Conservation (phyloP, 1,140 invertebrate genomes). For the Bombus fervidus region DNA sequence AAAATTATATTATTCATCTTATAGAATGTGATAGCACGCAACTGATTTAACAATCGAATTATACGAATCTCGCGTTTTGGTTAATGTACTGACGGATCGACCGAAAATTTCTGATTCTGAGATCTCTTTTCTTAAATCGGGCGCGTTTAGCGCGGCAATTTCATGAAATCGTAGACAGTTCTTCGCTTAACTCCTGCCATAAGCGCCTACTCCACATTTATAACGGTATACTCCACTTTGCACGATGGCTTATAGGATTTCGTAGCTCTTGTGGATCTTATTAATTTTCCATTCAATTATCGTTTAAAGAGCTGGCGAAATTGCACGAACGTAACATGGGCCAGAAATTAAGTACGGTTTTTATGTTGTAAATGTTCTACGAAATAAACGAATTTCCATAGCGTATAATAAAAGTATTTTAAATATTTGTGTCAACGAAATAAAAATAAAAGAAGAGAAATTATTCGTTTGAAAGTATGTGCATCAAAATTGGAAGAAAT, state of each 20-base stretch:
- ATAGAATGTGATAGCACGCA: too few relatives aligned
- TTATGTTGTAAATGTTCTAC: neutral
- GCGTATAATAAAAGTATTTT: neutral
- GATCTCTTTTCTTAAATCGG: neutral
- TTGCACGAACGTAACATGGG: conserved; percentile 45
- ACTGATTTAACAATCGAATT: neutral
- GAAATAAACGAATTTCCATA: neutral
- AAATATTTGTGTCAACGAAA: neutral
- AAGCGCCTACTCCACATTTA: conserved; percentile 25
- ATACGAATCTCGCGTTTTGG: neutral
- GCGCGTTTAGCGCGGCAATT: conserved; percentile 21
- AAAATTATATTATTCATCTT: too few relatives aligned
- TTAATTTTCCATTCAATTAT: conserved; percentile 80
- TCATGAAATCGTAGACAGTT: conserved; percentile 27
- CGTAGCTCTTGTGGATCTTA: conserved; percentile 70
- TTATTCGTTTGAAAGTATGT: neutral
- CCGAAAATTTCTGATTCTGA: neutral
- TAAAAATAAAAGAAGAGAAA: neutral
- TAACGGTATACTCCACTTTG: conserved; percentile 49
- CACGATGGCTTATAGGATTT: conserved; percentile 74
- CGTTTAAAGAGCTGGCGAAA: conserved; percentile 73
- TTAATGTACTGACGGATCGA: neutral
- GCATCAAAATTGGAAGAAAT: neutral
- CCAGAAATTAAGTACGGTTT: neutral
- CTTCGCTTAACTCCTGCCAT: conserved; percentile 30